Conservation (phyloP, 2,113 vertebrate species). For the Odobenus rosmarus region DNA sequence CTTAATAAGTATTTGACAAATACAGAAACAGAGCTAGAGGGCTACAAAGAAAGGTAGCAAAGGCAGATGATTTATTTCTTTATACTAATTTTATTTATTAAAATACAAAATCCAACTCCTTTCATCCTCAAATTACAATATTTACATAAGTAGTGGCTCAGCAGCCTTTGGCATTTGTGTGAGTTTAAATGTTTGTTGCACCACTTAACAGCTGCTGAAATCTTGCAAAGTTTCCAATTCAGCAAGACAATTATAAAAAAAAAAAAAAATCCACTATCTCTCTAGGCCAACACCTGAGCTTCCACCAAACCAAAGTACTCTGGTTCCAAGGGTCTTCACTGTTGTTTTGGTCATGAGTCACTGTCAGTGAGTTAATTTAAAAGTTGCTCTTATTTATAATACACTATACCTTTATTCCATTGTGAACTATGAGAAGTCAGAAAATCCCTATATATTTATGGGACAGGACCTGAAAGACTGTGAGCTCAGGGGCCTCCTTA, state of each 20-base stretch:
- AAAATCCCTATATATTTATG: conserved; percentile 12
- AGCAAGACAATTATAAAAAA: background rate
- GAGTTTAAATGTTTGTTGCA: conserved; percentile 24
- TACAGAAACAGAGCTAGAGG: conserved; percentile 30
- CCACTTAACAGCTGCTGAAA: conserved; percentile 12
- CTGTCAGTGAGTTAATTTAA: background rate
- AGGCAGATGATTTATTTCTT: background rate
- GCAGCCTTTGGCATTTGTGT: conserved; percentile 32
- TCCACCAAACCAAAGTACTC: conserved; percentile 6
- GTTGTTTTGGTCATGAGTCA: conserved; percentile 7
- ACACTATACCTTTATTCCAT: background rate
- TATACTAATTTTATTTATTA: conserved; percentile 47
- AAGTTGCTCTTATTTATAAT: background rate
- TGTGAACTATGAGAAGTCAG: background rate
- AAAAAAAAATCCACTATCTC: background rate
- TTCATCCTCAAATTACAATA: conserved; percentile 15
- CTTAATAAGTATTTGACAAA: conserved; percentile 22
- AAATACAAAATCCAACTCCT: conserved; percentile 28
- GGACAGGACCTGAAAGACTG: background rate
- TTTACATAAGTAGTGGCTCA: conserved; percentile 60
- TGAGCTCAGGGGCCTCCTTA: background rate
- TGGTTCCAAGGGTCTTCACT: conserved; percentile 34
- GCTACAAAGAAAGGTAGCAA: background rate
- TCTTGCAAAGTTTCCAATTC: conserved; percentile 13
- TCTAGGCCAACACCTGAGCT: background rate